Conservation (phyloP, 2,113 vertebrate species). For the Lontra canadensis region DNA sequence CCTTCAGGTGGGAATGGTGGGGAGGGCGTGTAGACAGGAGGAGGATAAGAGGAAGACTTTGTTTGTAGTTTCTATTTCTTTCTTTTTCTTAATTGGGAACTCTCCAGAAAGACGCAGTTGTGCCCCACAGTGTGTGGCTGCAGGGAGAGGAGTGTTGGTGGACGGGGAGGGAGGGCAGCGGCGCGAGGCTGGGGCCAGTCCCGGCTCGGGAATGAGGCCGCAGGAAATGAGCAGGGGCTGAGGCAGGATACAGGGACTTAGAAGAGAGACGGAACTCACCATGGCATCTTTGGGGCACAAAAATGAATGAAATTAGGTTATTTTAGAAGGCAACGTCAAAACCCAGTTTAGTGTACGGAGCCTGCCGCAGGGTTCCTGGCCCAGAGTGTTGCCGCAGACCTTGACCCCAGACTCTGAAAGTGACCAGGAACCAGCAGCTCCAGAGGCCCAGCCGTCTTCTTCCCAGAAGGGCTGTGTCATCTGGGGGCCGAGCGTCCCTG, state of each 20-base stretch:
- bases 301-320: not conserved
- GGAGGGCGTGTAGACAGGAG: not conserved
- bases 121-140: not conserved
- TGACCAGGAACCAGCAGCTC: no score
- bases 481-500: not conserved
- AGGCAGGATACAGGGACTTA: rapidly evolving
- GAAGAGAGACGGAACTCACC: no score
- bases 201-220: not conserved
- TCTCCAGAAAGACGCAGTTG: conserved; percentile 20
- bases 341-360: rapidly evolving
- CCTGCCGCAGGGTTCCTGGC: not conserved
- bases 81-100: conserved; percentile 49
- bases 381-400: not conserved
- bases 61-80: not conserved
- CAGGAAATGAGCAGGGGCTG: not conserved
- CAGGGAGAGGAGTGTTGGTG: not conserved
- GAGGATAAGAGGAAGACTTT: conserved; percentile 60
- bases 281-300: not conserved
- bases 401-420: not conserved
- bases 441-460: not conserved
- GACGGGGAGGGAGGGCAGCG: rapidly evolving
- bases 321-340: not conserved
- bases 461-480: not conserved
- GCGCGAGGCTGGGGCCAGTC: not conserved
- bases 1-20: conserved; percentile 22